Percentiles rank a stretch among this genome's conserved stretches.
These are phyloP conservation scores for Drosophila kokeensis DNA, from an alignment of 2,888 invertebrate genomes.

Conservation along the genomic window DNA sequence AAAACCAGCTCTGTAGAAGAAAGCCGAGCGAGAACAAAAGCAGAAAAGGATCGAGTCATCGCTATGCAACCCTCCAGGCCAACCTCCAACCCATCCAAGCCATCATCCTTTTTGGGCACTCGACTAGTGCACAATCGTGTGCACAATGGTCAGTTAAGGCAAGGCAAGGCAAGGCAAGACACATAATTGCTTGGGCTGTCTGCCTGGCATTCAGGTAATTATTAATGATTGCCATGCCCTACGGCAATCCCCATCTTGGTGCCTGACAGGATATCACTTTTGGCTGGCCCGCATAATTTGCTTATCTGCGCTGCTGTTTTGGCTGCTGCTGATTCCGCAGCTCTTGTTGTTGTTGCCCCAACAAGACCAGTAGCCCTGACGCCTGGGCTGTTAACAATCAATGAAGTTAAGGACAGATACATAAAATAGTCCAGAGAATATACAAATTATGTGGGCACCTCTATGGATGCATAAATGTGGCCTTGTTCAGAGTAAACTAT, in stretches of 20 bases:
- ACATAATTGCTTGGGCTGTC: conserved; percentile 64
- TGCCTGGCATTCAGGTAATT: conserved; percentile 64
- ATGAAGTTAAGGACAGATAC: conserved; percentile 48
- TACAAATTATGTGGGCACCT: conserved; percentile 42
- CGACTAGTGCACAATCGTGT: conserved; percentile 62
- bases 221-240: conserved; percentile 65
- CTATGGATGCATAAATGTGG: conserved; percentile 35
- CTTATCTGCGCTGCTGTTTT: conserved; percentile 33
- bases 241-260: conserved; percentile 54
- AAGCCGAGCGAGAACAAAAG: conserved; percentile 42
- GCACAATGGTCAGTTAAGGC: conserved; percentile 56
- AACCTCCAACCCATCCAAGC: conserved; percentile 35
- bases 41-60: conserved; percentile 68
- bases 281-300: conserved; percentile 58
- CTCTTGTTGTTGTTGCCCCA: conserved; percentile 26
- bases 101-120: conserved; percentile 52
- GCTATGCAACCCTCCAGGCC: conserved; percentile 25
- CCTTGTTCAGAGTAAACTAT: conserved; percentile 40
- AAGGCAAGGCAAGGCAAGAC: conserved; percentile 51
- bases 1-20: conserved; percentile 36
- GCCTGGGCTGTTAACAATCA: conserved; percentile 68
- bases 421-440: conserved; percentile 48
- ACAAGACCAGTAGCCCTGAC: conserved; percentile 70
- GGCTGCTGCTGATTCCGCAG: conserved; percentile 11
- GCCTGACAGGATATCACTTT: conserved; percentile 66